Base-by-base conservation (phyloP, 2,797 vertebrate genomes). In the Halcyon badia region DNA sequence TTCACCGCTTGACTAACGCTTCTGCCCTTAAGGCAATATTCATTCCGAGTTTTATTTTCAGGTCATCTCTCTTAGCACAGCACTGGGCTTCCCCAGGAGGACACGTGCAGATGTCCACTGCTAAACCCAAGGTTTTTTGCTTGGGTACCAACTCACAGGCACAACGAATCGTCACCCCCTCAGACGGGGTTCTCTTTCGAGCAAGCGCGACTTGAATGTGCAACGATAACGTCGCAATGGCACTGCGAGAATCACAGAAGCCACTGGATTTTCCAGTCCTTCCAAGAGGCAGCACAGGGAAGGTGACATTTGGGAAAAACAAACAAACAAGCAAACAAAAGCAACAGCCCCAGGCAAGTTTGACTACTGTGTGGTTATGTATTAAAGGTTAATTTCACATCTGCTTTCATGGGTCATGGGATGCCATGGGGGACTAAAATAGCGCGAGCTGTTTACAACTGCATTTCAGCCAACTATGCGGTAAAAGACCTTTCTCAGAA, bases 301-400 rank as follows among this genome's bases (percentile, higher is more conserved):
- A 44, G 57, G 80, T 30, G 35, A 68, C 41, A 71, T 49, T 81
- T 85, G 0, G 31, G 70, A 77, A 48, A 72, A 16, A 25, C 24
- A 54, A 42, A 37, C 35, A 26, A 30, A 30, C 44, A 72, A 16
- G 15, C 24, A 54, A 42, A 49, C 22, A 49, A 49, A 25, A 49
- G 22, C 51, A 54, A 54, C 5, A 37, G 52, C 6, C 82, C 4
- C 60, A 70, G 52, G 60, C 88, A 87, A 91, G 90, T 31, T 44
- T 79, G 90, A 88, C 62, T 85, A 12, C 73, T 49, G 16, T 15
- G 14, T 57, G 46, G 80, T 93, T 94, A 95, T 7, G 18, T 76
- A 89, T 94, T 89, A 89, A 90, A 90, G 68, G 64, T 26, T 69
- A 88, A 90, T 54, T 81, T 76, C 79, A 94, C 54, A 69, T 37